phyloP scores from a whole-genome alignment of 2,888 invertebrate genomes.

The Druceiella hillmani region DNA sequence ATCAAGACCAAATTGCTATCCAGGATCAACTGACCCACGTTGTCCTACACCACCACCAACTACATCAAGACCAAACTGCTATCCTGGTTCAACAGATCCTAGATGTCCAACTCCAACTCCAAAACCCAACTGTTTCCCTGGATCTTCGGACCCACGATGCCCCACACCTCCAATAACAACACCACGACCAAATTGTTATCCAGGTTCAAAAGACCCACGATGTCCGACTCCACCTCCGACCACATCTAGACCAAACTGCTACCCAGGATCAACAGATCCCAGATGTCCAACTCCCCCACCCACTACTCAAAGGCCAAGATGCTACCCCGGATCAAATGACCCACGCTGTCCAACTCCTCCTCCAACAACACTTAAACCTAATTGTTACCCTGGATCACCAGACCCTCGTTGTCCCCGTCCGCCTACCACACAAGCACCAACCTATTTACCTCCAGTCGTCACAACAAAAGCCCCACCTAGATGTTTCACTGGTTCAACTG shows the following conservation, averaged over 20 bases:
- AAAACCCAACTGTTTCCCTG: too few species aligned
- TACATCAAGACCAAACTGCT: too few species aligned
- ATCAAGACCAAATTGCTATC: conserved; percentile 25
- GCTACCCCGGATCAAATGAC: conserved; percentile 31
- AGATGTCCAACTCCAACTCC: too few species aligned
- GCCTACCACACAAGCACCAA: conserved; percentile 14
- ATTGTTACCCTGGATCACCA: conserved; percentile 26
- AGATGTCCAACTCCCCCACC: conserved; percentile 24
- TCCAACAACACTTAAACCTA: conserved; percentile 12
- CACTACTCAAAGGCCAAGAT: conserved; percentile 23
- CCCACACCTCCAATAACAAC: conserved; percentile 22
- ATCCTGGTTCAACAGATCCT: too few species aligned
- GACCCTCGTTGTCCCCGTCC: conserved; percentile 30
- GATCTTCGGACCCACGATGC: conserved; percentile 29
- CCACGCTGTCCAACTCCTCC: conserved; percentile 24
- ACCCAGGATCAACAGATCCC: conserved; percentile 30
- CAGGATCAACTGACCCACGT: conserved; percentile 29
- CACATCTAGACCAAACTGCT: conserved; percentile 26
- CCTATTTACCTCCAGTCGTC: conserved; percentile 5
- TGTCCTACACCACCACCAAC: too few species aligned
- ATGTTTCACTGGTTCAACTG: conserved; percentile 30
- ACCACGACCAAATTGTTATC: conserved; percentile 15
- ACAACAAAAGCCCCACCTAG: conserved; percentile 26
- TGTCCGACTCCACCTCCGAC: conserved; percentile 21
- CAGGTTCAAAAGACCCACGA: conserved; percentile 24